Evolutionary conservation across 2,888 invertebrate species (phyloP), one percentile per base, ranked within the genome.

Genomic region (Campoplex nolae): DNA sequence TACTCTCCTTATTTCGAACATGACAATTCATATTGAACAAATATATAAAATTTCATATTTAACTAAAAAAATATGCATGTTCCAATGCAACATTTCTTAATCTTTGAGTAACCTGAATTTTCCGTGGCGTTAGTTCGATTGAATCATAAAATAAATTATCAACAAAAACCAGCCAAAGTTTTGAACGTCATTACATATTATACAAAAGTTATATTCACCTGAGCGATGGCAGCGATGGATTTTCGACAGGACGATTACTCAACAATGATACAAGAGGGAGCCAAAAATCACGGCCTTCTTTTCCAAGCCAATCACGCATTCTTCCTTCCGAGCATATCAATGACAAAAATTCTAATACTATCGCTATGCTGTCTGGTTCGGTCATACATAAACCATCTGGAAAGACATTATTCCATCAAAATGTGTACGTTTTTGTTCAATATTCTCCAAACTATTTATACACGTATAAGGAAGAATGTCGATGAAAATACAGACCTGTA

Each of bases 251-350:
- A 67, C 96, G 96, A 92, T 96, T 96, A 93, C 97, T 97, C 45
- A 98, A 95, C 93, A 98, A 95, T 85, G 96, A 96, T 13, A 98
- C 95, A 87, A 98, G 95, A 4, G 98, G 97, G 71, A 97, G 96
- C 98, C 98, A 98, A 95, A 98, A 98, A n/a, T 96, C 95, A 3
- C 97, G 96, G 9, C 98, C 98, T 89, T 97, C 96, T 74, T 95
- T 95, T 18, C 98, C 98, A 71, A 98, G 95, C 98, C 98, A 98
- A 94, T 98, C 97, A 89, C 98, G 97, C 95, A 98, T 97, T 88
- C 96, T 95, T 32, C 97, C 97, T 91, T 98, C 98, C 35, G 97
- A 96, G 93, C 98, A 97, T 84, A 98, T 96, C 88, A 97, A 97
- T 0, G 97, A 96, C 92, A 98, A 97, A 95, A 98, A 98, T 91